A percentile compares a stretch with the other conserved stretches of the same genome.
phyloP scores from a whole-genome alignment of 1,140 invertebrate genomes.

The Drosophila melanica region DNA sequence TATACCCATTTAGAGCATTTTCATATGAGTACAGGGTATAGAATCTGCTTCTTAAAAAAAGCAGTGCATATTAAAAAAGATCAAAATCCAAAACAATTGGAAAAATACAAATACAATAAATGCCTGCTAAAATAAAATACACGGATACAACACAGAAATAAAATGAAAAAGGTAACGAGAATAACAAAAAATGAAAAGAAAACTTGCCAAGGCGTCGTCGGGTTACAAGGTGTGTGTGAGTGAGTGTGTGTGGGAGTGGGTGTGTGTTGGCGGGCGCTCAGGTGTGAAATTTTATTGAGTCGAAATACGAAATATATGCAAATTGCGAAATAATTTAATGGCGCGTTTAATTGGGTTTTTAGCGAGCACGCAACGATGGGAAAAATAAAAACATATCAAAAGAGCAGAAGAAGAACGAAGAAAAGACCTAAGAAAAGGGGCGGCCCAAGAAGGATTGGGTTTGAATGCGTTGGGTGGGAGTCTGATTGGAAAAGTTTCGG shows the following conservation, averaged over 20 bases:
- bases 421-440: slow-evolving; percentile 24
- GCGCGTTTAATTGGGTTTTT: slow-evolving; percentile 82
- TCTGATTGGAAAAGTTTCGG: slow-evolving; percentile 76
- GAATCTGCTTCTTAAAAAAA: neutral
- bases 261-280: slow-evolving; percentile 52
- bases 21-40: no score
- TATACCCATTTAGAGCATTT: no score
- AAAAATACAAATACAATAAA: slow-evolving; percentile 62
- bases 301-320: slow-evolving; percentile 82
- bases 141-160: slow-evolving; percentile 24
- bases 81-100: slow-evolving; percentile 63
- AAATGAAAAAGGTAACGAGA: neutral
- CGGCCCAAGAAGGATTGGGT: slow-evolving; percentile 69
- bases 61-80: slow-evolving; percentile 46
- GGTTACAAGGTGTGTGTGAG: slow-evolving; percentile 19
- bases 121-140: slow-evolving; percentile 35
- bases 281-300: slow-evolving; percentile 82
- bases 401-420: slow-evolving; percentile 24
- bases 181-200: slow-evolving; percentile 13
- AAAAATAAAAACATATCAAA: slow-evolving; percentile 52
- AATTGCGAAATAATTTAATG: slow-evolving; percentile 82
- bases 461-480: slow-evolving; percentile 41
- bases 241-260: slow-evolving; percentile 35
- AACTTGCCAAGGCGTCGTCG: slow-evolving; percentile 17
- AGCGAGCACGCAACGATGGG: slow-evolving; percentile 57